Evolutionary conservation across 2,797 vertebrate genomes (phyloP), one percentile per base, ranked within the genome.

Genomic region (Chiroxiphia lanceolata): DNA sequence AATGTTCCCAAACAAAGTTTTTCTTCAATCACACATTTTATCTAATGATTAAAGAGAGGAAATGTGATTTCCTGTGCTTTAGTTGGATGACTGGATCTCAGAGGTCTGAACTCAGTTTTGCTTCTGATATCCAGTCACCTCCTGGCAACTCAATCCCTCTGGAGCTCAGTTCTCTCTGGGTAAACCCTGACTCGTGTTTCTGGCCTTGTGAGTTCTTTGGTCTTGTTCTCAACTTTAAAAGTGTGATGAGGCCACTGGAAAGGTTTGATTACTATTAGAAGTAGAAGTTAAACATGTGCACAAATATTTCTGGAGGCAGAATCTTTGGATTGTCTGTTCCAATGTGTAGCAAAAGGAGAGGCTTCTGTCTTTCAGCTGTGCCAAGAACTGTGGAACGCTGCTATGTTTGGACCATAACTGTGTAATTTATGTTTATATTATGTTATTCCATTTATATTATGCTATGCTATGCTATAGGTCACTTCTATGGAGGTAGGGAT

Each of bases 171-270:
- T 75, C 68, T 70, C 67, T 74, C 47, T 0, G 0, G 59, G 38
- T 51, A 96, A 93, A 78, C 15, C 29, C 47, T 90, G 68, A 78
- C 67, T 91, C 57, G 59, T 81, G 45, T 80, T 92, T 95, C 83
- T 87, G 68, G 56, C 31, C 34, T 72, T 71, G 34, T 27, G 45
- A 87, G 47, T 78, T 71, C 56, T 80, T 61, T 47, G 64, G 15
- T 68, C 44, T 67, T 68, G 20, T 38, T 36, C 9, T 83, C 50
- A 40, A 13, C 47, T 89, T 87, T 84, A 77, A 87, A 79, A 74
- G 71, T 11, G 16, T 31, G 34, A 63, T 77, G 67, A 87, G 56
- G 9, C 45, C 70, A 34, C 16, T 61, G 59, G 53, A 83, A 87
- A 93, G 33, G 27, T 48, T 48, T 75, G 31, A 50, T 71, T 77